Percentiles rank a stretch among this genome's conserved stretches.
phyloP scores from a whole-genome alignment of 1,140 invertebrate genomes.

The Zaprionus tsacasi region DNA sequence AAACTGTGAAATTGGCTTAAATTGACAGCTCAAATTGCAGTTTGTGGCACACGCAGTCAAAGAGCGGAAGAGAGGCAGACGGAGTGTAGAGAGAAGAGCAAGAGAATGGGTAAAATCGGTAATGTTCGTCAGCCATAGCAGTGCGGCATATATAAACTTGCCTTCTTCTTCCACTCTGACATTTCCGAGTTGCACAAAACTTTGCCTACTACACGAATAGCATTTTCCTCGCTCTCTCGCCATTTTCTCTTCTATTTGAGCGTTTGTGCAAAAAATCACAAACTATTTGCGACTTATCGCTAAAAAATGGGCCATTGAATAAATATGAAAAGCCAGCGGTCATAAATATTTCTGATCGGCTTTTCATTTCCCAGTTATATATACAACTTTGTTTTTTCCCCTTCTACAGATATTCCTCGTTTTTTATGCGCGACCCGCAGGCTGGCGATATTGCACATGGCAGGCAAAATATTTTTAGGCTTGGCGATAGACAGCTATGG shows the following conservation, averaged over 20 bases:
- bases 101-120: conserved; percentile 24
- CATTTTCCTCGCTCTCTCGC: neutral
- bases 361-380: conserved; percentile 46
- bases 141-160: conserved; percentile 24
- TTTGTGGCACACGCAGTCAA: conserved; percentile 21
- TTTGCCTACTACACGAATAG: conserved; percentile 15
- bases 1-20: conserved; percentile 28
- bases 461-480: conserved; percentile 63
- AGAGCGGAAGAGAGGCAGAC: neutral
- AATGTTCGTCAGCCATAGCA: conserved; percentile 22
- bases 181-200: conserved; percentile 26
- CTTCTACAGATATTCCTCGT: neutral
- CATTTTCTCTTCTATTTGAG: neutral
- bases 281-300: conserved; percentile 79
- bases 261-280: conserved; percentile 30
- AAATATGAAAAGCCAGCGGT: conserved; percentile 78
- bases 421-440: conserved; percentile 9
- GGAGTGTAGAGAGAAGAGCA: neutral
- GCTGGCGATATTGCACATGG: conserved; percentile 57
- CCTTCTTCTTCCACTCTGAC: conserved; percentile 16
- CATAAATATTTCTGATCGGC: conserved; percentile 73
- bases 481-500: neutral
- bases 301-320: conserved; percentile 79
- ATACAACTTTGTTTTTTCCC: conserved; percentile 40
- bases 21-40: conserved; percentile 40